Evolutionary conservation across 2,888 invertebrate species (phyloP).

Genomic region (Trachelus iudaicus): DNA sequence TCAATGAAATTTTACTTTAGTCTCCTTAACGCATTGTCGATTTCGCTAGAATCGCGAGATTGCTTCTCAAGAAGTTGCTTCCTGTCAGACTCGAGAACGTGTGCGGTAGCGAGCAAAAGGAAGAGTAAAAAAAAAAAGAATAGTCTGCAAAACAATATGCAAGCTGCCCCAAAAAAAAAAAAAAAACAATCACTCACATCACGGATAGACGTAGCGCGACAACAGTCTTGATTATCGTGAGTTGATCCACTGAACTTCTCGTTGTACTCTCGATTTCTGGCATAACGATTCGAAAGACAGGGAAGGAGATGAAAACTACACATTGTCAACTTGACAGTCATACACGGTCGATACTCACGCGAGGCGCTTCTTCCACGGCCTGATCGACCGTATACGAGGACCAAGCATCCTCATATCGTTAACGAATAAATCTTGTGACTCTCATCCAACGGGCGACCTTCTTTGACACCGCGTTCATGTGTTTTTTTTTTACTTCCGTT

Average conservation of each 20-base stretch:
- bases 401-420: neutral
- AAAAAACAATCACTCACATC: neutral
- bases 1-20: neutral
- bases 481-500: constrained; percentile 17
- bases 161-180: too few relatives aligned
- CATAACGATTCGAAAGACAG: neutral
- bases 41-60: neutral
- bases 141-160: neutral
- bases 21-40: neutral
- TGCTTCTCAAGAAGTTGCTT: neutral
- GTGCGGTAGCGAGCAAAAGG: neutral
- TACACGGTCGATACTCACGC: neutral
- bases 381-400: neutral
- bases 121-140: neutral
- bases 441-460: constrained; percentile 3
- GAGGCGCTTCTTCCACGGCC: neutral
- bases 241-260: neutral
- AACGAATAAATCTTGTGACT: neutral
- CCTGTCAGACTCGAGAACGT: neutral
- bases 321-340: neutral
- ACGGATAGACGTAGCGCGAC: neutral
- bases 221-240: neutral
- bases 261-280: neutral
- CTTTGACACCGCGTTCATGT: constrained; percentile 16
- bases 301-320: neutral